Percentiles rank a stretch among this genome's conserved stretches.
Evolutionary conservation across 2,113 vertebrate species (phyloP).

Genomic region (Heterotilapia buettikoferi): DNA sequence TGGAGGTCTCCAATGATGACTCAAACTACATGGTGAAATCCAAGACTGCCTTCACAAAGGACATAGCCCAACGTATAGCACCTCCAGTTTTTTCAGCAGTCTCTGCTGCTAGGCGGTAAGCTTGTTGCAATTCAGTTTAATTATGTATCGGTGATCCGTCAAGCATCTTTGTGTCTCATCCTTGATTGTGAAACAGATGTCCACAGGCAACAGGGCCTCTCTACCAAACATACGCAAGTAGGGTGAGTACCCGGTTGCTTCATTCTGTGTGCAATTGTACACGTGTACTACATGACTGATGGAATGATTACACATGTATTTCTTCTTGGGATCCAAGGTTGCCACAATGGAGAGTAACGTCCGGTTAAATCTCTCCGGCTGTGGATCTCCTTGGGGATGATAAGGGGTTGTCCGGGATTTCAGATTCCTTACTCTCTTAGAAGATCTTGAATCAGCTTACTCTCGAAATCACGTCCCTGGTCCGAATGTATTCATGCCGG

Average conservation of each 20-base stretch:
- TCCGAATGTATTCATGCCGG: not conserved
- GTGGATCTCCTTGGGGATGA: not conserved
- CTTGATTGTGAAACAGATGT: not conserved
- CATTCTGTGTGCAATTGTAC: not conserved
- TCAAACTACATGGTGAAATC: not conserved
- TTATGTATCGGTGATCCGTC: not conserved
- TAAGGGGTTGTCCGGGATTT: not conserved
- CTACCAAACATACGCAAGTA: not conserved
- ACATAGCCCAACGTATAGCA: accelerated
- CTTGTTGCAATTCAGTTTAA: not conserved
- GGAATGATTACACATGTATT: not conserved
- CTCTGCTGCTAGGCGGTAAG: not conserved
- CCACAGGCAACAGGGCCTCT: not conserved
- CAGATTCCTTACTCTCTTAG: not conserved
- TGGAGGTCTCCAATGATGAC: not conserved
- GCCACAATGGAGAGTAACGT: not conserved
- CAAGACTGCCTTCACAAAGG: not conserved
- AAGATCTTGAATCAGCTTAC: not conserved
- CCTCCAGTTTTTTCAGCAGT: not conserved
- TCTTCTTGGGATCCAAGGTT: not conserved
- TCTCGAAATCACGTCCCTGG: not conserved
- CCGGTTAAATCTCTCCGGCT: not conserved
- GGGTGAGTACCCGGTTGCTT: not conserved
- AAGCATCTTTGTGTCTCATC: accelerated
- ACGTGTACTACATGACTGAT: not conserved